Percentiles rank a stretch among this genome's conserved stretches.
phyloP scores from a whole-genome alignment of 2,888 invertebrate species.

The Merodon equestris region DNA sequence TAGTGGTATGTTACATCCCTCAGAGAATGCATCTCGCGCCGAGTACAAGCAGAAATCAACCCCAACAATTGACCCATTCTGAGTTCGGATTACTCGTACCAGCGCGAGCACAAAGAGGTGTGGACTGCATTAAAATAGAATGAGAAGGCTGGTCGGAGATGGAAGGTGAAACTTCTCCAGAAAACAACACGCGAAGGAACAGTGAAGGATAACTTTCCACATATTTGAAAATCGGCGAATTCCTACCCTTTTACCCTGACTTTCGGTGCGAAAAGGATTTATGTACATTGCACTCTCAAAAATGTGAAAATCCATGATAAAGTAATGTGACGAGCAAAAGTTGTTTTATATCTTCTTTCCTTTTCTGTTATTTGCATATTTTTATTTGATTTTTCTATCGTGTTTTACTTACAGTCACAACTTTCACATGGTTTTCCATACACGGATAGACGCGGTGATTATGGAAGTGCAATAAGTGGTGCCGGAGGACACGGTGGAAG shows the following conservation, averaged over 20 bases:
- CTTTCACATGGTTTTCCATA: slow-evolving; percentile 83
- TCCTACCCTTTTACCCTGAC: slow-evolving; percentile 4
- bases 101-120: slow-evolving; percentile 4
- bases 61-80: slow-evolving; percentile 35
- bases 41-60: slow-evolving; percentile 33
- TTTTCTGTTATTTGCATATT: too few relatives aligned
- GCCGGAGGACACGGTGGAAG: slow-evolving; percentile 79
- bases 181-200: neutral
- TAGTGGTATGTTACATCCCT: slow-evolving; percentile 47
- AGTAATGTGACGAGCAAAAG: slow-evolving; percentile 28
- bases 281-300: too few relatives aligned
- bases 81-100: neutral
- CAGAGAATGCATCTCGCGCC: slow-evolving; percentile 55
- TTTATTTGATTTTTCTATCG: too few relatives aligned
- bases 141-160: slow-evolving; percentile 1
- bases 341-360: slow-evolving; percentile 18
- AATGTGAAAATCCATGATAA: slow-evolving; percentile 23
- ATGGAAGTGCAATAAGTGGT: slow-evolving; percentile 82
- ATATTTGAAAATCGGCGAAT: slow-evolving; percentile 53
- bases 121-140: slow-evolving; percentile 53
- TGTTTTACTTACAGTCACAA: slow-evolving; percentile 77
- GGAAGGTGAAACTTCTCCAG: slow-evolving; percentile 41
- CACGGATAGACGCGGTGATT: slow-evolving; percentile 81
- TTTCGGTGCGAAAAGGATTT: slow-evolving; percentile 49
- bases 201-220: slow-evolving; percentile 58